phyloP scores from a whole-genome alignment of 2,888 invertebrate species.

The Scotopteryx bipunctaria region DNA sequence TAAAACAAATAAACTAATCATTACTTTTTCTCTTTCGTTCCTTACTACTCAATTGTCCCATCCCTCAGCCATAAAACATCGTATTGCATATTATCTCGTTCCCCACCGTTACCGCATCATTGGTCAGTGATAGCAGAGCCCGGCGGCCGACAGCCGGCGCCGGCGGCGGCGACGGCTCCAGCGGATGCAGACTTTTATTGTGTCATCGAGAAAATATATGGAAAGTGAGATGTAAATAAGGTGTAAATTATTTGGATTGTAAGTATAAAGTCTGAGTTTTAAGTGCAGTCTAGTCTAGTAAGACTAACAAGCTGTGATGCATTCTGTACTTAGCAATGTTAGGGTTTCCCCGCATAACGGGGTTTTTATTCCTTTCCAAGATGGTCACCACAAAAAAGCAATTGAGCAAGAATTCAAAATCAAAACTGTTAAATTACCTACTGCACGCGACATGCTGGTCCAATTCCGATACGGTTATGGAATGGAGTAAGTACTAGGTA shows the following conservation, averaged over 20 bases:
- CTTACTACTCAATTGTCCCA: slow-evolving; percentile 13
- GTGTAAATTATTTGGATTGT: neutral
- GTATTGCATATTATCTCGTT: slow-evolving; percentile 18
- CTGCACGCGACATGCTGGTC: no score
- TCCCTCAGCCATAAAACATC: slow-evolving; percentile 19
- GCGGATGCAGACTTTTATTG: slow-evolving; percentile 17
- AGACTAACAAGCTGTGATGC: neutral
- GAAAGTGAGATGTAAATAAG: slow-evolving; percentile 17
- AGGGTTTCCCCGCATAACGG: no score
- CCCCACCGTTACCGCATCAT: slow-evolving; percentile 14
- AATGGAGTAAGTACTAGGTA: no score
- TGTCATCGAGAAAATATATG: slow-evolving; percentile 19
- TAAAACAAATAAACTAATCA: no score
- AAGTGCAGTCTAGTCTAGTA: slow-evolving; percentile 1
- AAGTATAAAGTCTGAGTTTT: no score
- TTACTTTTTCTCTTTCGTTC: no score
- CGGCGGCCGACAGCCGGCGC: slow-evolving; percentile 13
- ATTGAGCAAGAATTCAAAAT: no score
- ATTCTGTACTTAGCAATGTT: no score
- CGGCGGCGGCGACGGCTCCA: slow-evolving; percentile 10
- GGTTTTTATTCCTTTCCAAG: no score
- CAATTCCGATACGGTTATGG: no score
- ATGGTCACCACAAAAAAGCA: no score
- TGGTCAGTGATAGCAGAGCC: slow-evolving; percentile 19
- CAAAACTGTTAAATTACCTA: no score